Evolutionary conservation across 1,140 invertebrate genomes (phyloP), one percentile per base, ranked within the genome.

Genomic region (Druon quercuslanigerum): DNA sequence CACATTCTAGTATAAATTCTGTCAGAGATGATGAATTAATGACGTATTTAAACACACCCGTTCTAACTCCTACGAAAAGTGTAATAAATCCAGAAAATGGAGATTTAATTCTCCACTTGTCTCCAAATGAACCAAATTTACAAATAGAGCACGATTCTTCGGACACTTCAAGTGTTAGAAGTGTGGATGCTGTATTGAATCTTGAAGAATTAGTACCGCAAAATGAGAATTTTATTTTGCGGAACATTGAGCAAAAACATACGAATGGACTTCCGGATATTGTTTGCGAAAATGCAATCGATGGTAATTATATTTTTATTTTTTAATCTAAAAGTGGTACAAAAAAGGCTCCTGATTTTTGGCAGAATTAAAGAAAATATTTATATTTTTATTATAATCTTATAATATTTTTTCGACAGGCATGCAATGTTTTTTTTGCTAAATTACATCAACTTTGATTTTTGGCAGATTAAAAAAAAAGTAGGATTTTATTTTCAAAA

Each of bases 61-160:
- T n/a, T 66, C 25, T 25, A 13, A 66, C 60, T 40, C 60, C 60
- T n/a, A 66, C 60, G 20, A 66, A 16, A 40, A 66, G n/a, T 66
- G 33, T 25, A 16, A 40, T n/a, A 66, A 66, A 16, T 14, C 33
- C 60, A 16, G 60, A 66, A 66, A 66, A 66, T 66, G 60, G 60
- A n/a, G 60, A 66, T 66, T 66, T 66, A 66, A 66, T 66, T n/a
- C 25, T 66, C 40, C 60, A 66, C n/a, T 66, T 66, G 60, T 14
- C 60, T 14, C 6, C 60, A 13, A 33, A 66, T 66, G 60, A 66
- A 46, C 60, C 60, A 66, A 66, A 40, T 66, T 66, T 40, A 16
- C 60, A 66, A 66, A 40, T 25, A 8, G 60, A 66, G 16, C 25
- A 12, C 14, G 60, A 66, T 66, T 66, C 60, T 3, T 66, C 60